These are phyloP conservation scores for Stichopus horrens DNA, from an alignment of 53 echinoderm and acorn worm species.

Conservation along the genomic window DNA sequence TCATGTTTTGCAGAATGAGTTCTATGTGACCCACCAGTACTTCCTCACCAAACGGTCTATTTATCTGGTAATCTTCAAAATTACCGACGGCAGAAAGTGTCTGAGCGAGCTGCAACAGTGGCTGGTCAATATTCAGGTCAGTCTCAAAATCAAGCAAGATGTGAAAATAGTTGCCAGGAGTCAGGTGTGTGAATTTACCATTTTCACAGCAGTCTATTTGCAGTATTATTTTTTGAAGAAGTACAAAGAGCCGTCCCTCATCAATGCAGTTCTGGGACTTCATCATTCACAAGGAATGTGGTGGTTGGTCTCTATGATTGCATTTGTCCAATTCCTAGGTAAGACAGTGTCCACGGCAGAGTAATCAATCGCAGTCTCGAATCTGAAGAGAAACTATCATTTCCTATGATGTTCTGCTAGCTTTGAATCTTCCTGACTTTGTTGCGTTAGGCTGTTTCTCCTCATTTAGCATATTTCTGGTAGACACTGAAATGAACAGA, in stretches of 20 bases:
- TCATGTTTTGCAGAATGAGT: conserved; percentile 71
- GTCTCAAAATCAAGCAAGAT: background rate
- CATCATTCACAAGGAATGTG: too few relatives aligned
- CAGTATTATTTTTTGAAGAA: background rate
- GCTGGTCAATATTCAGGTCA: conserved; percentile 98
- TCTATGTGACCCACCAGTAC: conserved; percentile 98
- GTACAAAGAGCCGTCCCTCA: background rate
- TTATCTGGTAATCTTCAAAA: conserved; percentile 90
- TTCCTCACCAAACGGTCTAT: conserved; percentile 94
- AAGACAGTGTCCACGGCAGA: too few relatives aligned
- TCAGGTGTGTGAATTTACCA: background rate
- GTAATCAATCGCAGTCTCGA: too few relatives aligned
- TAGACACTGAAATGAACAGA: too few relatives aligned
- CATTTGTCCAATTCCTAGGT: too few relatives aligned
- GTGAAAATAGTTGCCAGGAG: background rate
- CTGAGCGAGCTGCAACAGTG: conserved; percentile 93
- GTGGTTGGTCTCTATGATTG: too few relatives aligned
- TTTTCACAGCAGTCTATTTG: background rate
- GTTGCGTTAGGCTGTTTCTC: too few relatives aligned
- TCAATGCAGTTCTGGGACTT: background rate
- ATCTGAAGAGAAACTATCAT: too few relatives aligned
- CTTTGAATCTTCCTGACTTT: too few relatives aligned
- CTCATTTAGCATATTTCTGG: too few relatives aligned
- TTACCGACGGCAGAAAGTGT: conserved; percentile 83
- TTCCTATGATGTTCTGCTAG: too few relatives aligned